phyloP scores from a whole-genome alignment of 2,797 vertebrate species.

The Ptychobarbus kaznakovi region DNA sequence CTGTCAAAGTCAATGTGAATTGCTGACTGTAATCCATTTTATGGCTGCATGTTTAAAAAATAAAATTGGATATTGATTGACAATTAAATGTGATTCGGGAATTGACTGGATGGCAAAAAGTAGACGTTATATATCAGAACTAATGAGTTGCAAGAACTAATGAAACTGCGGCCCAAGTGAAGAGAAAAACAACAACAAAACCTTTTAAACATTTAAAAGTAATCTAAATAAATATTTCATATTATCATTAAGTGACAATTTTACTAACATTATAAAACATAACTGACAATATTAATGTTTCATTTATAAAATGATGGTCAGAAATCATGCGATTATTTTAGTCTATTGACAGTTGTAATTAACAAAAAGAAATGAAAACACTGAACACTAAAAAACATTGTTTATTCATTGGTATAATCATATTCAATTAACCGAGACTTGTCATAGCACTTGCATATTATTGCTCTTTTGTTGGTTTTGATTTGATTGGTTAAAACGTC shows the following conservation, averaged over 20 bases:
- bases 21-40: conserved; percentile 7
- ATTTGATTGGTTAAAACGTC: too few relatives aligned
- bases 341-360: neutral
- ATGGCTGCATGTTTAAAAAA: neutral
- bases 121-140: neutral
- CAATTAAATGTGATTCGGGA: neutral
- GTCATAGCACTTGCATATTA: too few relatives aligned
- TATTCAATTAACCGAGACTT: neutral
- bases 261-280: neutral
- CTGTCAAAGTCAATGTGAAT: conserved; percentile 44
- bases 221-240: neutral
- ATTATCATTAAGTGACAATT: too few relatives aligned
- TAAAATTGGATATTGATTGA: neutral
- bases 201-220: neutral
- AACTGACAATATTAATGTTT: neutral
- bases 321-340: neutral
- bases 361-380: neutral
- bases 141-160: too few relatives aligned
- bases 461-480: too few relatives aligned
- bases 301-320: neutral
- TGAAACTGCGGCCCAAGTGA: neutral
- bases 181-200: neutral
- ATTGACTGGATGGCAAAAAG: neutral
- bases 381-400: too few relatives aligned
- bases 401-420: neutral